phyloP scores from a whole-genome alignment of 64 coral and sea anemone genomes.

The Montipora efflorescens region DNA sequence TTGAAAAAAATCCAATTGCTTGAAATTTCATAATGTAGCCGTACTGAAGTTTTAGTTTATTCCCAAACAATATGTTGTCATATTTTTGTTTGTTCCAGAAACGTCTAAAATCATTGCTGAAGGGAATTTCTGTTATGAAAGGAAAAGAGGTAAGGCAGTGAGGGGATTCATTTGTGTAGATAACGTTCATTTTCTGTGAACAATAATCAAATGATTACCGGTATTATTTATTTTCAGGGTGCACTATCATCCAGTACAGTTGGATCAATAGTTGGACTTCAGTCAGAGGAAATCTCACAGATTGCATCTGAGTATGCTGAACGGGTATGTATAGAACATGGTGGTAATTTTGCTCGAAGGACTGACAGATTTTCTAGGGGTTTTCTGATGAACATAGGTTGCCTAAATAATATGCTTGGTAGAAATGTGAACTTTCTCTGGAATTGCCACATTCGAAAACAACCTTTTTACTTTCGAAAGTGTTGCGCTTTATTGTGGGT shows the following conservation, averaged over 20 bases:
- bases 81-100: slow-evolving; percentile 83
- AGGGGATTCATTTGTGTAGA: not conserved
- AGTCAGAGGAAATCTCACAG: slow-evolving; percentile 99
- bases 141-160: slow-evolving; percentile 82
- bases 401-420: too few relatives aligned
- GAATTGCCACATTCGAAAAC: too few relatives aligned
- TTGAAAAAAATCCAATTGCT: not conserved
- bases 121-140: slow-evolving; percentile 89
- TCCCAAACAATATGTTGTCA: too few relatives aligned
- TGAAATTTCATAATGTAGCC: too few relatives aligned
- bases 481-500: too few relatives aligned
- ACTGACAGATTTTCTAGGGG: too few relatives aligned
- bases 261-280: slow-evolving; percentile 97
- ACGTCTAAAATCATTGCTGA: slow-evolving; percentile 88
- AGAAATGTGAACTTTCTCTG: too few relatives aligned
- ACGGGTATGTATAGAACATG: slow-evolving; percentile 64
- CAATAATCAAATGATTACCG: too few relatives aligned
- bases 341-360: not conserved
- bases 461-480: too few relatives aligned
- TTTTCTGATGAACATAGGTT: too few relatives aligned
- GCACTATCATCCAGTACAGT: slow-evolving; percentile 89
- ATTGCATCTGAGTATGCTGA: slow-evolving; percentile 99
- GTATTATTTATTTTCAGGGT: slow-evolving; percentile 67
- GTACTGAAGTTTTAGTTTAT: too few relatives aligned
- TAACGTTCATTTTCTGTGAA: too few relatives aligned